Evolutionary conservation across 2,888 invertebrate species (phyloP).

Genomic region (Drosophila acutilabella): DNA sequence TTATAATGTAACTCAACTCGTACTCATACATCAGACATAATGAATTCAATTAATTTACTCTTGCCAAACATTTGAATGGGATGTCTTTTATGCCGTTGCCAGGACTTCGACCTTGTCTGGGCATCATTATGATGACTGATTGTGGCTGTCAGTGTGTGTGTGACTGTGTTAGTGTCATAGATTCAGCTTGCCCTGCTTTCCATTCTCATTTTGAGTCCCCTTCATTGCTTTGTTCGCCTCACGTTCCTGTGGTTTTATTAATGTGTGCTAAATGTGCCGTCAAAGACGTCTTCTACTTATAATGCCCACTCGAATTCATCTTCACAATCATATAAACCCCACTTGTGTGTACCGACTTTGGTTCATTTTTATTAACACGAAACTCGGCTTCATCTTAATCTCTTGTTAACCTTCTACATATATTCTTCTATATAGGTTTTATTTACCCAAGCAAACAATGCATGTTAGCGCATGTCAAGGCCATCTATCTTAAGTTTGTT

Average conservation of each 20-base stretch:
- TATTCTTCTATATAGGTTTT: conserved; percentile 41
- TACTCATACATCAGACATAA: conserved; percentile 64
- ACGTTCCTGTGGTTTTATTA: conserved; percentile 73
- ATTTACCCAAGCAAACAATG: conserved; percentile 54
- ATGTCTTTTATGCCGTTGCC: conserved; percentile 30
- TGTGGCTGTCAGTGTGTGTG: conserved; percentile 54
- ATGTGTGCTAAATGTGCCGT: conserved; percentile 74
- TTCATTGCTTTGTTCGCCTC: conserved; percentile 33
- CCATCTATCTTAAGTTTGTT: conserved; percentile 31
- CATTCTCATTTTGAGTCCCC: neutral
- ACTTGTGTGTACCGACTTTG: conserved; percentile 21
- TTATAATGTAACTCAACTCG: conserved; percentile 8
- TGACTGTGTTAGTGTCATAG: conserved; percentile 15
- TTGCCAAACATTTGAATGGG: conserved; percentile 48
- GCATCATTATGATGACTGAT: conserved; percentile 75
- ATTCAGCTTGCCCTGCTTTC: conserved; percentile 31
- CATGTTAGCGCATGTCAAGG: conserved; percentile 51
- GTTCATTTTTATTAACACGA: conserved; percentile 48
- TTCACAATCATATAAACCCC: conserved; percentile 43
- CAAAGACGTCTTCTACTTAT: conserved; percentile 58
- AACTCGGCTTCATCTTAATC: neutral
- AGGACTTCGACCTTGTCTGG: conserved; percentile 55
- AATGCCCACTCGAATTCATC: conserved; percentile 55
- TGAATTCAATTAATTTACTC: conserved; percentile 79
- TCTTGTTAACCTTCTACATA: conserved; percentile 5